A percentile compares a stretch with the other conserved stretches of the same genome.
Evolutionary conservation across 2,888 invertebrate species (phyloP).

Genomic region (Nebria brevicollis): DNA sequence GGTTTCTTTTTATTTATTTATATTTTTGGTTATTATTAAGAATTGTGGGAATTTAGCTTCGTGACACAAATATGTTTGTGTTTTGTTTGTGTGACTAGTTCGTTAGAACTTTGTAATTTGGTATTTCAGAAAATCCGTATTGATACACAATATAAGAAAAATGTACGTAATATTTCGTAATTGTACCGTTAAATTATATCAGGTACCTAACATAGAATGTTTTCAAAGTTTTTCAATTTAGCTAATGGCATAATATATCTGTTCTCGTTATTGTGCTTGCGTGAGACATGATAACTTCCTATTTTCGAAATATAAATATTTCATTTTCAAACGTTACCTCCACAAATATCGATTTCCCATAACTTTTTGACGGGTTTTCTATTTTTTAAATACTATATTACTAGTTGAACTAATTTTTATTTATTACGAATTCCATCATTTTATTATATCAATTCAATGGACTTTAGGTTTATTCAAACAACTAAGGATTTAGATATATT

Average conservation of each 20-base stretch:
- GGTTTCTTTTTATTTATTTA: background rate
- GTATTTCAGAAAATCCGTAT: background rate
- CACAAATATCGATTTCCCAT: slow-evolving; percentile 4
- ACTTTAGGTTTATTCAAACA: no score
- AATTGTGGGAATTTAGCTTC: background rate
- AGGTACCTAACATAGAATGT: background rate
- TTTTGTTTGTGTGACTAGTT: background rate
- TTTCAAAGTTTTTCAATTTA: slow-evolving; percentile 40
- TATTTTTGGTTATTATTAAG: background rate
- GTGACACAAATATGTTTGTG: background rate
- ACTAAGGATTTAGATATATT: no score
- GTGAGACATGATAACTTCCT: slow-evolving; percentile 39
- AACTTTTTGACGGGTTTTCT: slow-evolving; percentile 18
- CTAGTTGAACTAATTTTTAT: no score
- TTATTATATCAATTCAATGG: no score
- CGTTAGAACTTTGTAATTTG: background rate
- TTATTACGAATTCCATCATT: no score
- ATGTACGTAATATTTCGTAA: background rate
- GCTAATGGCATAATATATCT: slow-evolving; percentile 25
- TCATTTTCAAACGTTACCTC: slow-evolving; percentile 20
- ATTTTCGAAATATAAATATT: slow-evolving; percentile 40
- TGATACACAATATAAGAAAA: background rate
- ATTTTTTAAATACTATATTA: background rate
- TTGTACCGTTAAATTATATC: background rate
- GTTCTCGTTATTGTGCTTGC: slow-evolving; percentile 29